phyloP scores from a whole-genome alignment of 1,140 invertebrate genomes.

The Bombus consobrinus region DNA sequence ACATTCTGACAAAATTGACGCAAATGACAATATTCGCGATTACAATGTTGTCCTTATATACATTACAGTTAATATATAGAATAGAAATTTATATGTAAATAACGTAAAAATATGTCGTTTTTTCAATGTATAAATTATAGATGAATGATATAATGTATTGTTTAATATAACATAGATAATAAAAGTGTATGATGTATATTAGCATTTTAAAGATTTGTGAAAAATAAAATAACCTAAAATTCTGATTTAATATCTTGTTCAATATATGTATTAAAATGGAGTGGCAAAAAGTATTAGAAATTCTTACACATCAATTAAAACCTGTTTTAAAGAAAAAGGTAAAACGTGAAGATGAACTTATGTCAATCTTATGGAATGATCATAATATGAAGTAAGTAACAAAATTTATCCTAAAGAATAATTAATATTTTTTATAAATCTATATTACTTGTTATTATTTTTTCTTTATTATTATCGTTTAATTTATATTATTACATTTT shows the following conservation, averaged over 20 bases:
- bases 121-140: not conserved
- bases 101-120: not conserved
- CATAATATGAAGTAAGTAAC: slow-evolving; percentile 53
- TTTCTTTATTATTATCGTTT: slow-evolving; percentile 23
- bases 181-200: not conserved
- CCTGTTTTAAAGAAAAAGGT: slow-evolving; percentile 12
- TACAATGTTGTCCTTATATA: not conserved
- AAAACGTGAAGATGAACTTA: slow-evolving; percentile 63
- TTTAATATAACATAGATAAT: not conserved
- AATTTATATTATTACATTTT: slow-evolving; percentile 18
- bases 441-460: slow-evolving; percentile 16
- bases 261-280: slow-evolving; percentile 51
- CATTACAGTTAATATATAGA: not conserved
- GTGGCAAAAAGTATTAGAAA: slow-evolving; percentile 56
- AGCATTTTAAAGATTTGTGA: not conserved
- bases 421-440: slow-evolving; percentile 8
- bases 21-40: not conserved
- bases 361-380: slow-evolving; percentile 61
- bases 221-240: slow-evolving; percentile 41
- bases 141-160: not conserved
- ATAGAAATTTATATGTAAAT: not conserved
- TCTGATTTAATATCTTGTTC: not conserved
- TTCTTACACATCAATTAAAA: slow-evolving; percentile 36
- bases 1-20: not conserved
- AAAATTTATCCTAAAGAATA: not conserved